Evolutionary conservation across 2,797 vertebrate species (phyloP).

Genomic region (Crotalus adamanteus): DNA sequence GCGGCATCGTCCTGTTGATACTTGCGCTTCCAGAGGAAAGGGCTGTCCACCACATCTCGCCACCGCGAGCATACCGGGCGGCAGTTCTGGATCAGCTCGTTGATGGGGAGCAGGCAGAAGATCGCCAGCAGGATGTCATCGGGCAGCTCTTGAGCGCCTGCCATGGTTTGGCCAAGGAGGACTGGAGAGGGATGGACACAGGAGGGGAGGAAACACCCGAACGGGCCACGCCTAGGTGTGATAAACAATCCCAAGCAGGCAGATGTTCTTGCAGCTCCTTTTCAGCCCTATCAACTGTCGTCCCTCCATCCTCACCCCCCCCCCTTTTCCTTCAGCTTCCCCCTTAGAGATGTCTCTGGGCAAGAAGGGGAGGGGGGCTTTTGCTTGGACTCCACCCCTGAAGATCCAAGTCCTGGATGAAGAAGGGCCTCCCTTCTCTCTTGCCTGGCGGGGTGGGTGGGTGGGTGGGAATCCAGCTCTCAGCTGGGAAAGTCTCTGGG

Average conservation of each 20-base stretch:
- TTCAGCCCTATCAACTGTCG: background rate
- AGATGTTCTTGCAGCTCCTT: too few species aligned
- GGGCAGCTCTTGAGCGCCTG: conserved; percentile 65
- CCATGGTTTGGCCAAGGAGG: conserved; percentile 42
- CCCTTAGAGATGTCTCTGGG: background rate
- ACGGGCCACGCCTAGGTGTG: background rate
- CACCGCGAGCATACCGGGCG: conserved; percentile 81
- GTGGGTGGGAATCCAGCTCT: background rate
- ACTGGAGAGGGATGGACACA: background rate
- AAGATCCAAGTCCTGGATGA: background rate
- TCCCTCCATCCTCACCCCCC: background rate
- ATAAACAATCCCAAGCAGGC: background rate
- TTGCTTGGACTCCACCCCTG: background rate
- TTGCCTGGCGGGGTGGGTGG: background rate
- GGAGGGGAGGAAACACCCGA: background rate
- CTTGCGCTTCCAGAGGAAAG: conserved; percentile 82
- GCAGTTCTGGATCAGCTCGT: conserved; percentile 75
- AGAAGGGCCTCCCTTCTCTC: background rate
- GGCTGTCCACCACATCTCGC: conserved; percentile 79
- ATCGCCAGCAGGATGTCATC: conserved; percentile 82
- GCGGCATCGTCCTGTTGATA: conserved; percentile 78
- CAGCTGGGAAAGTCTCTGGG: background rate
- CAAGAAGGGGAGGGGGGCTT: background rate
- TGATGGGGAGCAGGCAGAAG: conserved; percentile 76
- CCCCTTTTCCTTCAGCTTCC: too few species aligned